phyloP scores from a whole-genome alignment of 2,113 vertebrate genomes.

The Hippocampus mohnikei region DNA sequence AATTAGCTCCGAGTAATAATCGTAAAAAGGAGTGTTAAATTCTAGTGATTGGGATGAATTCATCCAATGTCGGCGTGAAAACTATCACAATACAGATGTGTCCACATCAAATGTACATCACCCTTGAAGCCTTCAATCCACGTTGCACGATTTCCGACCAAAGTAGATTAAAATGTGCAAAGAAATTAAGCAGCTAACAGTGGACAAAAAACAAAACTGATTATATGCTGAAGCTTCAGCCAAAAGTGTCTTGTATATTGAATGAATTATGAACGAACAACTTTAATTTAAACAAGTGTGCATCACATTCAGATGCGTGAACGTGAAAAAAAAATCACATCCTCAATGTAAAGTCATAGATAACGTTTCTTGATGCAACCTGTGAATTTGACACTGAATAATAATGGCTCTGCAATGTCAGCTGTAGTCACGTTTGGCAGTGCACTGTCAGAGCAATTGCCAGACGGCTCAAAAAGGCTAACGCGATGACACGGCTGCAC shows the following conservation, averaged over 20 bases:
- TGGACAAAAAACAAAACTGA: not conserved
- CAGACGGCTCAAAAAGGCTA: conserved; percentile 13
- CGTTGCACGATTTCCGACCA: not conserved
- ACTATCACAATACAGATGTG: not conserved
- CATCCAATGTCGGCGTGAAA: not conserved
- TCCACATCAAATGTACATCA: not conserved
- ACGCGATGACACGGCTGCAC: conserved; percentile 20
- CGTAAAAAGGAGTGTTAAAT: not conserved
- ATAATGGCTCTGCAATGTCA: not conserved
- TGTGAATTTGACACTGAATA: not conserved
- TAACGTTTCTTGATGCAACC: not conserved
- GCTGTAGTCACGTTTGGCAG: conserved; percentile 10
- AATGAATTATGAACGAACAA: not conserved
- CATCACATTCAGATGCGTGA: not conserved
- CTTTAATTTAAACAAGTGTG: not conserved
- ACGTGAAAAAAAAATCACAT: not conserved
- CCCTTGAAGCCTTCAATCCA: not conserved
- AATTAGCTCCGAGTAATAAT: conserved; percentile 4
- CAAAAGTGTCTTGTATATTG: not conserved
- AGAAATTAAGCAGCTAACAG: not conserved
- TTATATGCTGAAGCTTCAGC: not conserved
- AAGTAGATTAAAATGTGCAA: not conserved
- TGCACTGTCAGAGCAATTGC: not conserved
- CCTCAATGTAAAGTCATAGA: not conserved
- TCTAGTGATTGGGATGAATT: not conserved